phyloP scores from a whole-genome alignment of 2,113 vertebrate species.

The Myocastor coypus region DNA sequence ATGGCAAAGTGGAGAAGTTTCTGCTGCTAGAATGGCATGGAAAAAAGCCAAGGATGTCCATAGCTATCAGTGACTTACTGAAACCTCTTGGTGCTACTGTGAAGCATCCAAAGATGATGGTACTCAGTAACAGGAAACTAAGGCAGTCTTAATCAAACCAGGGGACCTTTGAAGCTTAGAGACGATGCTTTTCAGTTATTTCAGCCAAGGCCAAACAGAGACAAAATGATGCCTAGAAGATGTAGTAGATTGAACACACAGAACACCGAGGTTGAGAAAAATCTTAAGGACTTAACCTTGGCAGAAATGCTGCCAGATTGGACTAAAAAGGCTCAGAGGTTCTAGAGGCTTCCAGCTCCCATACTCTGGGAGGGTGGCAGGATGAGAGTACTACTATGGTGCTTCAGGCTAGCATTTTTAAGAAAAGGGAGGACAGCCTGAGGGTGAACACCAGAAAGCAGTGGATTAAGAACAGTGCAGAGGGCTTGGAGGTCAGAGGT shows the following conservation, averaged over 20 bases:
- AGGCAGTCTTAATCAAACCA: background rate
- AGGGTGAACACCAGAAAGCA: background rate
- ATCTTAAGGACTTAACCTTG: background rate
- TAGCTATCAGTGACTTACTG: background rate
- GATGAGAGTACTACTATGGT: background rate
- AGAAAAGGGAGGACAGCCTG: background rate
- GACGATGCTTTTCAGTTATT: background rate
- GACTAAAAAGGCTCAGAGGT: background rate
- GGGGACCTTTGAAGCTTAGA: background rate
- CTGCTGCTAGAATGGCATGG: background rate
- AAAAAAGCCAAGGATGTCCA: background rate
- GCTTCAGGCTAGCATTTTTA: background rate
- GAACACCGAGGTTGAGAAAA: background rate
- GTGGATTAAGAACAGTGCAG: background rate
- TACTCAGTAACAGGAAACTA: background rate
- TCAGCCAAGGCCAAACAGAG: constrained; percentile 1
- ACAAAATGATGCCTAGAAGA: background rate
- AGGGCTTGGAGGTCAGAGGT: background rate
- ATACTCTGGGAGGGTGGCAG: background rate
- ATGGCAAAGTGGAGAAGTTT: constrained; percentile 19
- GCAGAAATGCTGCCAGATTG: background rate
- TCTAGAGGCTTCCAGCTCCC: background rate
- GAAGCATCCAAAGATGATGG: background rate
- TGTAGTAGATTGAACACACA: background rate
- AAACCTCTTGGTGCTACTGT: constrained; percentile 6